Conservation (phyloP, 2,113 vertebrate genomes). For the Mobula birostris region DNA sequence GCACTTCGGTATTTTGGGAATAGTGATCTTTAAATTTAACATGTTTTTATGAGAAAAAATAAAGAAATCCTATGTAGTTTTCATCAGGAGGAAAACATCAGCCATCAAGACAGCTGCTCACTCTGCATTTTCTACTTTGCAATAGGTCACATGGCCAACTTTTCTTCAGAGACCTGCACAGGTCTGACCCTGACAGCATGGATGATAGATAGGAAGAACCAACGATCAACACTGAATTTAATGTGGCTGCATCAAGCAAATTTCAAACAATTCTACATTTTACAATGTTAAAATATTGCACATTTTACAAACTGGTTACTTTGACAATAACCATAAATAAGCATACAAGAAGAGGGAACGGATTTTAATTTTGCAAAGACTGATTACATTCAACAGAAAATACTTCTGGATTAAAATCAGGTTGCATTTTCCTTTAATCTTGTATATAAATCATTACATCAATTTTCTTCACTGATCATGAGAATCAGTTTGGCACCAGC, state of each 20-base stretch:
- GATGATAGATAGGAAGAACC: constrained; percentile 1
- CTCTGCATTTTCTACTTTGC: neutral
- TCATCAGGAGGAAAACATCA: neutral
- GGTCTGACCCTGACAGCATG: constrained; percentile 17
- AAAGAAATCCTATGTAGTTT: neutral
- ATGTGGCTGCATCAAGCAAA: neutral
- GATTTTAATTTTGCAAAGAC: neutral
- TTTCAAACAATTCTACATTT: neutral
- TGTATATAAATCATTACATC: neutral
- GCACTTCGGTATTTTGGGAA: neutral
- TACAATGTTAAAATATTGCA: neutral
- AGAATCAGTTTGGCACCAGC: neutral
- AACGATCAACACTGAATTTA: neutral
- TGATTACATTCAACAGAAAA: neutral
- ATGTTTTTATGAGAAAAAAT: neutral
- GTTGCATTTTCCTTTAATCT: neutral
- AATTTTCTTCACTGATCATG: no score
- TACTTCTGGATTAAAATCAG: neutral
- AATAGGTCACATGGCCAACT: neutral
- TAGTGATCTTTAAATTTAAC: neutral
- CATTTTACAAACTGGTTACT: neutral
- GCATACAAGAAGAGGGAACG: neutral
- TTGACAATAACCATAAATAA: neutral
- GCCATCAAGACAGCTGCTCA: neutral
- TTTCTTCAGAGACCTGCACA: neutral